Evolutionary conservation across 2,888 invertebrate species (phyloP).

Genomic region (Tetropium fuscum): DNA sequence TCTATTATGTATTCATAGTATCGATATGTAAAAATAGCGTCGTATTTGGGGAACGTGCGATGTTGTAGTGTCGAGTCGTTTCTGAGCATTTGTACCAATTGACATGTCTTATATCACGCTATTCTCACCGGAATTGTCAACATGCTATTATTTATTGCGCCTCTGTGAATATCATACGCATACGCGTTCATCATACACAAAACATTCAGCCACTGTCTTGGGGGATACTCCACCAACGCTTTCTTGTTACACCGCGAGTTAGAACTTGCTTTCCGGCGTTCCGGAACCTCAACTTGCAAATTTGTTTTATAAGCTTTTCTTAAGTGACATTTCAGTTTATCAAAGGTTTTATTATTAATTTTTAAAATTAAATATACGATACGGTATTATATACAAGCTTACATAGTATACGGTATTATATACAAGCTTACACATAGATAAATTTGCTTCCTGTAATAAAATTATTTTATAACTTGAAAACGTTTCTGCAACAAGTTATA

Average conservation of each 20-base stretch:
- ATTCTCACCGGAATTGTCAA: constrained; percentile 60
- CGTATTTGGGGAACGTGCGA: constrained; percentile 46
- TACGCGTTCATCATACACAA: constrained; percentile 41
- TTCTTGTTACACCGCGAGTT: constrained; percentile 5
- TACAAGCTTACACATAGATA: too few species aligned
- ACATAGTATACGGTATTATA: too few species aligned
- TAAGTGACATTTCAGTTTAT: too few species aligned
- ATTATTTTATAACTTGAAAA: too few species aligned
- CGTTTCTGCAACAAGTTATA: too few species aligned
- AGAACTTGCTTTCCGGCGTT: not conserved
- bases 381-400: too few species aligned
- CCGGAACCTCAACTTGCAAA: not conserved
- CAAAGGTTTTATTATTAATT: too few species aligned
- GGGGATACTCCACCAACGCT: constrained; percentile 5
- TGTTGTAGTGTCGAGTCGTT: constrained; percentile 45
- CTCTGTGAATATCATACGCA: constrained; percentile 56
- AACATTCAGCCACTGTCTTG: constrained; percentile 20
- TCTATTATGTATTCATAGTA: constrained; percentile 46
- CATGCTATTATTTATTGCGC: constrained; percentile 60
- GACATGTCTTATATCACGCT: constrained; percentile 63
- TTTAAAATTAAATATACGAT: too few species aligned
- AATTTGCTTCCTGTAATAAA: too few species aligned
- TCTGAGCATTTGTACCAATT: constrained; percentile 58
- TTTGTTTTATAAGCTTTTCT: not conserved
- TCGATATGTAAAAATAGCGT: constrained; percentile 41